These are phyloP conservation scores for Phyllotreta striolata DNA, from an alignment of 2,888 invertebrate species.

Conservation along the genomic window DNA sequence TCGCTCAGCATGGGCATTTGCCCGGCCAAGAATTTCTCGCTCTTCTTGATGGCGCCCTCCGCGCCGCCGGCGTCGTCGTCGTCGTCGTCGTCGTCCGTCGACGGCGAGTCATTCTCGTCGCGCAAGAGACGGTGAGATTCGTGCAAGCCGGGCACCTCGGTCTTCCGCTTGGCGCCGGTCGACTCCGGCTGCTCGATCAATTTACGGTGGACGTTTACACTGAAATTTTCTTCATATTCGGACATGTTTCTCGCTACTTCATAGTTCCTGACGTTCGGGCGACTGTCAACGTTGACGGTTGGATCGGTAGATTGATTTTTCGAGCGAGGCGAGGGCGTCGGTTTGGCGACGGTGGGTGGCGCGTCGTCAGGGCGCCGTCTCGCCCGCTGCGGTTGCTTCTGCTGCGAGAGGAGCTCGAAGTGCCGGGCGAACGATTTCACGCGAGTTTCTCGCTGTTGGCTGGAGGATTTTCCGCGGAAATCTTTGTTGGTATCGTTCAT, in stretches of 20 bases:
- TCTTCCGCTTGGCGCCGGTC: background rate
- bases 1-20: background rate
- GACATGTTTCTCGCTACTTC: conserved; percentile 39
- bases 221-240: conserved; percentile 43
- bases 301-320: conserved; percentile 31
- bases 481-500: background rate
- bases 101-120: background rate
- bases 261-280: conserved; percentile 23
- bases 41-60: conserved; percentile 7
- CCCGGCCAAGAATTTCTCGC: conserved; percentile 14
- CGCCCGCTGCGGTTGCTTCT: too few relatives aligned
- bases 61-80: background rate
- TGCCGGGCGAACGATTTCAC: conserved; percentile 39
- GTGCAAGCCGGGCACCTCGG: conserved; percentile 14
- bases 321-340: conserved; percentile 26
- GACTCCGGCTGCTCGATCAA: background rate
- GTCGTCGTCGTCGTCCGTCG: conserved; percentile 8
- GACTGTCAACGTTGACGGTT: conserved; percentile 30
- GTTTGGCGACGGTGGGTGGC: conserved; percentile 22
- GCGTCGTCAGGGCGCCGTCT: too few relatives aligned
- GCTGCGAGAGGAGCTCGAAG: conserved; percentile 35
- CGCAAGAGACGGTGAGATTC: conserved; percentile 20
- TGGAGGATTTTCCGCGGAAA: too few relatives aligned
- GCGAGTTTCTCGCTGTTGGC: too few relatives aligned
- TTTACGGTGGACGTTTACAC: conserved; percentile 34